phyloP scores from a whole-genome alignment of 2,113 vertebrate species.

The Ammospiza nelsoni region DNA sequence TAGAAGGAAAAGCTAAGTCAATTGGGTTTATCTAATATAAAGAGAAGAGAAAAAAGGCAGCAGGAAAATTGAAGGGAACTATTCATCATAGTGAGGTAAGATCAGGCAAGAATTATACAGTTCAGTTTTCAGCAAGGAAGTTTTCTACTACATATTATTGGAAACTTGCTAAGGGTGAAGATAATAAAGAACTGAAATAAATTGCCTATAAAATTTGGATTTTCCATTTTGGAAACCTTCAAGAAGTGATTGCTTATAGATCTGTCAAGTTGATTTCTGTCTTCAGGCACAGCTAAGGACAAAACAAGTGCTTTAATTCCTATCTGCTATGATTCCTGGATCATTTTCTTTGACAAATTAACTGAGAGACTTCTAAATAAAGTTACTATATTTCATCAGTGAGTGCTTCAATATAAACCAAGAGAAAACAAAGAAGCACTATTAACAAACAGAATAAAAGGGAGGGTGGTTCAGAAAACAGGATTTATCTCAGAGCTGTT shows the following conservation, averaged over 20 bases:
- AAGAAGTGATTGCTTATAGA: not conserved
- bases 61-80: not conserved
- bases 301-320: not conserved
- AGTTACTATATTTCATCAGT: not conserved
- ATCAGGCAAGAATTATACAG: not conserved
- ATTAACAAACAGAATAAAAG: not conserved
- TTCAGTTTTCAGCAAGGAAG: not conserved
- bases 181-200: not conserved
- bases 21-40: not conserved
- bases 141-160: not conserved
- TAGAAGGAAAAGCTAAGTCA: not conserved
- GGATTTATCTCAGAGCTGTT: not conserved
- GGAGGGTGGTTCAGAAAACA: not conserved
- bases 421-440: not conserved
- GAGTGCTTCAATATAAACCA: not conserved
- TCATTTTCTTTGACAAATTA: not conserved
- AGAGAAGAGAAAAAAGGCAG: not conserved
- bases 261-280: not conserved
- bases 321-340: not conserved
- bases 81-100: not conserved
- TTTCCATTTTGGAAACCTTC: not conserved
- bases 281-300: not conserved
- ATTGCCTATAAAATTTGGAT: not conserved
- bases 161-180: not conserved
- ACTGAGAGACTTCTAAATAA: not conserved